Evolutionary conservation across 92 coral and sea anemone genomes (phyloP), one percentile per base, ranked within the genome.

Genomic region (Pocillopora meandrina): DNA sequence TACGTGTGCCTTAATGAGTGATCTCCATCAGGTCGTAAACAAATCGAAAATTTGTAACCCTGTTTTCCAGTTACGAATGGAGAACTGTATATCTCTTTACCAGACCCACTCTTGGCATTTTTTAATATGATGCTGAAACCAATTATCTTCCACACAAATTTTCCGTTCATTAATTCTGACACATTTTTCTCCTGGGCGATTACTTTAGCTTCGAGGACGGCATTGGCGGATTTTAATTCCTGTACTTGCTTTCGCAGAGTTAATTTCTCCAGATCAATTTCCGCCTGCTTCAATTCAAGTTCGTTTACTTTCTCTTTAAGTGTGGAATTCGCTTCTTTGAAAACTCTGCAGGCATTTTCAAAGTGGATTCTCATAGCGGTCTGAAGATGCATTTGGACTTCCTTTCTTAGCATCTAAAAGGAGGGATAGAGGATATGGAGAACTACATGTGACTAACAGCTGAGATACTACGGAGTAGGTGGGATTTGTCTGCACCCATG

Each of bases 111-210:
- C 19, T 76, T 87, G 6, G 87, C 91, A 60, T 76, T 59, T 15
- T 75, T 20, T 17, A 87, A 84, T 33, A 75, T 60, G 34, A 47
- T n/a, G 1, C 35, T 68, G 67, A 76, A 83, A 18, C 80, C 76
- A 52, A 21, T 71, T 58, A 88, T 83, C 61, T 74, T 66, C 91
- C 91, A 88, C 58, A 88, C 74, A 61, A 75, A 83, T 76, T 35
- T 11, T n/a, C 56, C 77, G 7, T n/a, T 8, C 56, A 9, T n/a
- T 1, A 73, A 11, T 73, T 1, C 59, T 20, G 59, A 52, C 9
- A 21, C 59, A 6, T 20, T 61, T 21, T 73, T 52, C 36, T 20
- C 26, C 15, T 73, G 77, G 11, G 77, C 77, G n/a, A 12, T 36
- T 61, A 73, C 35, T 33, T 73, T 52, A 20, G 77, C 23, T n/a